Base-by-base conservation (phyloP, 1,140 invertebrate genomes). In the Amyelois transitella region DNA sequence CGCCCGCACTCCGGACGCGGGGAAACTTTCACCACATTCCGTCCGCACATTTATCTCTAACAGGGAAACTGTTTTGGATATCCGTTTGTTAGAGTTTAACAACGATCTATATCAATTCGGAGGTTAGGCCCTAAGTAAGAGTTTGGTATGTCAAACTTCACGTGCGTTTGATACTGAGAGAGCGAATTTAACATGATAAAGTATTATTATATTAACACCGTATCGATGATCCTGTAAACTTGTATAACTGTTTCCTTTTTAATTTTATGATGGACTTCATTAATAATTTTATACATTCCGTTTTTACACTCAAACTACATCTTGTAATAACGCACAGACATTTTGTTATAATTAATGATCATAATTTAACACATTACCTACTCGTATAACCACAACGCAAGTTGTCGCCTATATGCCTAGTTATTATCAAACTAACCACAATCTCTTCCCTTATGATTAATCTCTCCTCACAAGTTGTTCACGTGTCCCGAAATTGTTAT, bases 1-100 rank as follows among this genome's bases (percentile, higher is more conserved):
- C 32, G n/a, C 32, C 12, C n/a, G n/a, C n/a, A n/a, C n/a, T 72
- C 59, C 64, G 60, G 61, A 55, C 49, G 62, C 54, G 60, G 63
- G 53, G 19, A 69, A 72, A 76, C 64, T 76, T 76, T 73, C 56
- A 32, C 70, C 68, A 45, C 70, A 69, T 67, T 51, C 58, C 51
- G 17, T 45, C 67, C 73, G 62, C 68, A 73, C 70, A 76, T 76
- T 73, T 73, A 67, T 76, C 68, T 76, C 64, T 59, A 69, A 69
- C 64, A 70, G 58, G 45, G 58, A 66, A 66, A 70, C 64, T 60
- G 65, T 67, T 69, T 72, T 64, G 62, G 58, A 55, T 64, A 53
- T 60, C 51, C 43, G 25, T 59, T 61, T 62, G 55, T 55, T 55
- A 5, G 45, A 21, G 45, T 19, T 48, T 48, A 48, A 12, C 19